Percentiles rank a stretch among this genome's conserved stretches.
Evolutionary conservation across 2,113 vertebrate genomes (phyloP).

Genomic region (Glaucomys volans): DNA sequence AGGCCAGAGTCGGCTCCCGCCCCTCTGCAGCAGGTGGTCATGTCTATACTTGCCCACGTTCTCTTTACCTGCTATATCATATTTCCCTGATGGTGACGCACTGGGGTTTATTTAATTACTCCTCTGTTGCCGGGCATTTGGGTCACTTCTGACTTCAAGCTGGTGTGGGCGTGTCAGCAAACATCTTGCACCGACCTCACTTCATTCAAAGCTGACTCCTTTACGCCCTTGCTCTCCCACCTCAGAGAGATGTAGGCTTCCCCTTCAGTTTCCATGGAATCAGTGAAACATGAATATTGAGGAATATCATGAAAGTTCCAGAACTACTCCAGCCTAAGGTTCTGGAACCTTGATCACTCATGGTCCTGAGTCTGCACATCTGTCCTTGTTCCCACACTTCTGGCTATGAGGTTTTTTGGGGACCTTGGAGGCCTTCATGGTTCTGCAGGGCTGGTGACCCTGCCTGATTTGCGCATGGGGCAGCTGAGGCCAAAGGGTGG

Average conservation of each 20-base stretch:
- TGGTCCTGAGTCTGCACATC: too few species aligned
- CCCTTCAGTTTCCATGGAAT: not conserved
- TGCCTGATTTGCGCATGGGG: not conserved
- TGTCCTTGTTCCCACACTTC: not conserved
- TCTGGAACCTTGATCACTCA: not conserved
- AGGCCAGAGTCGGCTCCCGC: too few species aligned
- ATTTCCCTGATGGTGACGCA: fast-evolving
- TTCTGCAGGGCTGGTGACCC: not conserved
- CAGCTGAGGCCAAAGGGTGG: not conserved
- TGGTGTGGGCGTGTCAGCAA: too few species aligned
- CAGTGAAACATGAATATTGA: too few species aligned
- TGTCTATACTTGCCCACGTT: too few species aligned
- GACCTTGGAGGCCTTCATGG: not conserved
- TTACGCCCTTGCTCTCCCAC: too few species aligned
- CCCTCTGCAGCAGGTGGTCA: not conserved
- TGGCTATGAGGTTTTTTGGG: not conserved
- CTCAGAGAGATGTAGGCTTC: fast-evolving
- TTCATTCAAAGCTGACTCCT: not conserved
- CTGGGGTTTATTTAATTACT: too few species aligned
- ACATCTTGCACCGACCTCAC: not conserved
- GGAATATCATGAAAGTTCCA: not conserved
- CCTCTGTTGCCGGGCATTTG: too few species aligned
- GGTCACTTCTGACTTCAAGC: too few species aligned
- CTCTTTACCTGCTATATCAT: too few species aligned
- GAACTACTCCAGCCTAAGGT: not conserved